A percentile compares a stretch with the other conserved stretches of the same genome.
Conservation (phyloP, 2,888 invertebrate species). For the Volucella bombylans region DNA sequence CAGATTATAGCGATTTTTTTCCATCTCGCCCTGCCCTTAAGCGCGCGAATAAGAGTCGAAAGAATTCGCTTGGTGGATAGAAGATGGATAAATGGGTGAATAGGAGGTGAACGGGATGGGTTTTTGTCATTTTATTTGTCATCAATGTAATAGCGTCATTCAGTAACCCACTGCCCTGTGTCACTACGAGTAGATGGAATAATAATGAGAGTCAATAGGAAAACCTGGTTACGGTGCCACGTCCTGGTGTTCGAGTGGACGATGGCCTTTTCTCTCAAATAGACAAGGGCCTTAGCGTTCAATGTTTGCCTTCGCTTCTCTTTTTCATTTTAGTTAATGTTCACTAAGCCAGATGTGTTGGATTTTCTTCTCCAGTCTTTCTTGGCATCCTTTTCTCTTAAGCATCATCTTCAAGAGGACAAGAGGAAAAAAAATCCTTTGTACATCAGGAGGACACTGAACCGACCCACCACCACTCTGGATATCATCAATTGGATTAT, state of each 20-base stretch:
- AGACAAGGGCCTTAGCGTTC: conserved; percentile 19
- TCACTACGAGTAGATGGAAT: conserved; percentile 49
- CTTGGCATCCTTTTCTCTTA: conserved; percentile 4
- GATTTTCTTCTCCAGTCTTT: conserved; percentile 14
- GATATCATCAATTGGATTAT: conserved; percentile 69
- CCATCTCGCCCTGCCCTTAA: background rate
- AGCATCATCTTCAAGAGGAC: conserved; percentile 28
- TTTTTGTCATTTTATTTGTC: conserved; percentile 64
- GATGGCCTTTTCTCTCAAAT: conserved; percentile 14
- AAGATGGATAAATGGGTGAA: no score
- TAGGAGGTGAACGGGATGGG: background rate
- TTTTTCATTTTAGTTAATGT: conserved; percentile 28
- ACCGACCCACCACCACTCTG: conserved; percentile 32
- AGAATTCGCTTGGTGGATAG: conserved; percentile 9
- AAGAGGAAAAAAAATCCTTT: conserved; percentile 51
- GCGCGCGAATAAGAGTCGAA: conserved; percentile 50
- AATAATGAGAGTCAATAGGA: conserved; percentile 66
- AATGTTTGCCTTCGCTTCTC: conserved; percentile 40
- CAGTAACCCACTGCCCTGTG: conserved; percentile 12
- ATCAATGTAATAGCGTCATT: conserved; percentile 48
- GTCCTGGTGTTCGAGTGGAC: conserved; percentile 21
- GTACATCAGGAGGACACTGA: conserved; percentile 32
- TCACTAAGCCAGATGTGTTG: conserved; percentile 58
- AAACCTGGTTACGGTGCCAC: conserved; percentile 43
- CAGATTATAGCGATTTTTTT: conserved; percentile 48